phyloP scores from a whole-genome alignment of 2,113 vertebrate genomes.

The Dendropsophus ebraccatus region DNA sequence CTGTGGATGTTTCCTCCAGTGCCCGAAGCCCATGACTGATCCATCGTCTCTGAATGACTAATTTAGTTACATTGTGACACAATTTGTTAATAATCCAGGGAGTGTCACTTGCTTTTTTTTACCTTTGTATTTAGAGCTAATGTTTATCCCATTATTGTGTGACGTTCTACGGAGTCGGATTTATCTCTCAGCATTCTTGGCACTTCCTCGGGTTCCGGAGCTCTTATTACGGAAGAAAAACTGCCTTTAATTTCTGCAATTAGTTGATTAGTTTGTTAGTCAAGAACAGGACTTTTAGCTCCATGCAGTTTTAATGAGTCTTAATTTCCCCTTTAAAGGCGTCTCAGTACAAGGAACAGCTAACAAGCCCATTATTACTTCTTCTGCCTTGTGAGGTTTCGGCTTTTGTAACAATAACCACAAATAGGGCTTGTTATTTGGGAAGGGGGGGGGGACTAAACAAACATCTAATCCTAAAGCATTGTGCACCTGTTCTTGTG shows the following conservation, averaged over 20 bases:
- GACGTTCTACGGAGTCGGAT: not conserved
- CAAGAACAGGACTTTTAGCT: not conserved
- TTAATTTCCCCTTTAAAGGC: constrained; percentile 19
- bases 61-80: too few relatives aligned
- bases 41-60: too few relatives aligned
- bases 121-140: too few relatives aligned
- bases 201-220: not conserved
- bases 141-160: not conserved
- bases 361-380: not conserved
- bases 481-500: not conserved
- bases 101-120: too few relatives aligned
- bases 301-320: constrained; percentile 9
- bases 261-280: constrained; percentile 31
- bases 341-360: not conserved
- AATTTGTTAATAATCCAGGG: too few relatives aligned
- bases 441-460: not conserved
- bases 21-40: too few relatives aligned
- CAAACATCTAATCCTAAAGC: not conserved
- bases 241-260: constrained; percentile 16
- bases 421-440: not conserved
- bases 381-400: not conserved
- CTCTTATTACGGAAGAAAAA: constrained; percentile 14
- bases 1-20: too few relatives aligned
- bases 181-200: not conserved
- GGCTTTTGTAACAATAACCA: not conserved